Conservation (phyloP, 2,888 invertebrate species). For the Drosophila multiciliata region DNA sequence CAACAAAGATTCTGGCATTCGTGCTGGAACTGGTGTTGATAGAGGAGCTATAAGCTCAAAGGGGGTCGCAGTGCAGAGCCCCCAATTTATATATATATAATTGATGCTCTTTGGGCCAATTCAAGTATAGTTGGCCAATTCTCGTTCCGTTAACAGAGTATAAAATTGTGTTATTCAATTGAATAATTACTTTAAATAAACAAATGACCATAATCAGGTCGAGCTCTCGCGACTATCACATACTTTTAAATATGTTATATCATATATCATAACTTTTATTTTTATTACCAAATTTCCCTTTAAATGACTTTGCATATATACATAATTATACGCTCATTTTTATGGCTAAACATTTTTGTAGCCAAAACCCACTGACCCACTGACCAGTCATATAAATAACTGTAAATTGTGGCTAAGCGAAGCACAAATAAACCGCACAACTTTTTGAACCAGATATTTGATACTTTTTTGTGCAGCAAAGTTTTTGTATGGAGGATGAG, state of each 20-base stretch:
- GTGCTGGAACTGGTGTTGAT: too few relatives aligned
- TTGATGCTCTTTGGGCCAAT: too few relatives aligned
- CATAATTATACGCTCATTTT: neutral
- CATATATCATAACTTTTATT: accelerated
- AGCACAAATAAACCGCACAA: conserved; percentile 36
- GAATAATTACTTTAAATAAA: neutral
- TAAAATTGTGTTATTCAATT: neutral
- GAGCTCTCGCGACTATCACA: neutral
- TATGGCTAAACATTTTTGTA: neutral
- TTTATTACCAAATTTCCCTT: neutral
- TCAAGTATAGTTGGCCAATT: neutral
- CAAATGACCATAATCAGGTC: neutral
- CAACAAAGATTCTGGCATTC: too few relatives aligned
- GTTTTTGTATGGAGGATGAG: conserved; percentile 14
- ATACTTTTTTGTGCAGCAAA: conserved; percentile 21
- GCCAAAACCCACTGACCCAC: conserved; percentile 1
- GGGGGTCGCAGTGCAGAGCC: too few relatives aligned
- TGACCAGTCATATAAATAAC: conserved; percentile 39
- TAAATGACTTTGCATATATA: neutral
- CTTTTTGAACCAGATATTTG: conserved; percentile 47
- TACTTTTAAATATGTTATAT: neutral
- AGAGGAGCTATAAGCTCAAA: too few relatives aligned
- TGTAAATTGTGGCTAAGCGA: conserved; percentile 33
- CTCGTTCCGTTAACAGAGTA: neutral
- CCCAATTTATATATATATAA: too few relatives aligned